These are phyloP conservation scores for Zhuqinia jingwanae DNA, from an alignment of 2,888 invertebrate species.

Conservation along the genomic window DNA sequence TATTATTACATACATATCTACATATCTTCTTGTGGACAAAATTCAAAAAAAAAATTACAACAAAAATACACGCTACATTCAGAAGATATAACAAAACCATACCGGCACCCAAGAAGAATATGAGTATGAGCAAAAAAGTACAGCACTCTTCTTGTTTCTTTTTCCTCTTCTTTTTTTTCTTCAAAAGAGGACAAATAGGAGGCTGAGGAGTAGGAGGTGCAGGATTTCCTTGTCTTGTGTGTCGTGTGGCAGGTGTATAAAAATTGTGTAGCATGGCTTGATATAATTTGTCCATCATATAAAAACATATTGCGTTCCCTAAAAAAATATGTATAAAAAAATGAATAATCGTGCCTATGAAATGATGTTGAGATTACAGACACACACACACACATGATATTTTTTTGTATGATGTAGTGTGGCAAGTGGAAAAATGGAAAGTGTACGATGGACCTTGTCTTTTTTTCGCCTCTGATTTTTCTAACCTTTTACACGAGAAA, in stretches of 20 bases:
- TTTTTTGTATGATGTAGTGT: constrained; percentile 29
- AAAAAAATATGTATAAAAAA: too few species aligned
- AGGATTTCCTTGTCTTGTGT: too few species aligned
- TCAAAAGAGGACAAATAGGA: not conserved
- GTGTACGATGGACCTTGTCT: constrained; percentile 21
- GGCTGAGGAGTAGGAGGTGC: too few species aligned
- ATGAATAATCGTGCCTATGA: constrained; percentile 38
- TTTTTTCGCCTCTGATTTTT: not conserved
- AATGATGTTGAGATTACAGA: constrained; percentile 42
- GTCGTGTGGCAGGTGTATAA: constrained; percentile 65
- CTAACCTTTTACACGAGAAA: not conserved
- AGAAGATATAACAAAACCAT: constrained; percentile 27
- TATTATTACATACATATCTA: not conserved
- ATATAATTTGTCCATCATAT: constrained; percentile 49
- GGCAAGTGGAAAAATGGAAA: constrained; percentile 42
- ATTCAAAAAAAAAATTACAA: constrained; percentile 20
- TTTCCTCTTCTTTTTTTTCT: not conserved
- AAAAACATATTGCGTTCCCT: constrained; percentile 34
- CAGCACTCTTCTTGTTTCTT: too few species aligned
- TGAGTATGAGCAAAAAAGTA: constrained; percentile 11
- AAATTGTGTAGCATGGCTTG: constrained; percentile 41
- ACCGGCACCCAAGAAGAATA: constrained; percentile 35
- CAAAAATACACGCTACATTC: too few species aligned
- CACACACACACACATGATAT: too few species aligned
- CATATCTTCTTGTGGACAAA: too few species aligned